These are phyloP conservation scores for Eupithecia subfuscata DNA, from an alignment of 2,888 invertebrate genomes.

Conservation along the genomic window DNA sequence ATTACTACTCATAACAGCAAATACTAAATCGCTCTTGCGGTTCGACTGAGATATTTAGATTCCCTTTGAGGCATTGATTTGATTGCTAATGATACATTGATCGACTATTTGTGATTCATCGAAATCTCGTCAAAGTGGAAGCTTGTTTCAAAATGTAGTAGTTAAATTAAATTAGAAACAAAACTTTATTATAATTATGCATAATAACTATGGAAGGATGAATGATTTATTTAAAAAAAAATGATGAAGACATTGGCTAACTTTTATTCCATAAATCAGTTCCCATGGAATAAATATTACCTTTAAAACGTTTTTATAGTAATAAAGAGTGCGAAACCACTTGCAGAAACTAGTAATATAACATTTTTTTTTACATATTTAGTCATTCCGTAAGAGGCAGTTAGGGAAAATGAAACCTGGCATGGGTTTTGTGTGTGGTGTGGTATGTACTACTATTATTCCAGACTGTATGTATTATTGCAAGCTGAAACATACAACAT, in stretches of 20 bases:
- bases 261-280: too few species aligned
- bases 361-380: too few species aligned
- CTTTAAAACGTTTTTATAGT: too few species aligned
- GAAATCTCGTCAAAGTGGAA: neutral
- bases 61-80: constrained; percentile 53
- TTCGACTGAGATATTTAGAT: constrained; percentile 42
- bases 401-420: neutral
- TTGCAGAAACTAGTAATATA: too few species aligned
- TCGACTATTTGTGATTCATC: constrained; percentile 58
- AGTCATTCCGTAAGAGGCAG: neutral
- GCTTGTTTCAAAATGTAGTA: neutral
- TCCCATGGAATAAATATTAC: too few species aligned
- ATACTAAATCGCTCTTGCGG: constrained; percentile 19
- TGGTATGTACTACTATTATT: neutral
- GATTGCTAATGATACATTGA: constrained; percentile 70
- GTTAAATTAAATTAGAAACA: neutral
- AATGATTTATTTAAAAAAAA: too few species aligned
- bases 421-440: too few species aligned
- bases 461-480: neutral
- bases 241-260: too few species aligned
- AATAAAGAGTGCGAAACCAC: too few species aligned
- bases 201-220: neutral
- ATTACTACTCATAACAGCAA: constrained; percentile 13
- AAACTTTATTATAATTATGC: neutral
- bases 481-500: neutral